Evolutionary conservation across 2,888 invertebrate species (phyloP), one percentile per base, ranked within the genome.

Genomic region (Heliothis peltigera): DNA sequence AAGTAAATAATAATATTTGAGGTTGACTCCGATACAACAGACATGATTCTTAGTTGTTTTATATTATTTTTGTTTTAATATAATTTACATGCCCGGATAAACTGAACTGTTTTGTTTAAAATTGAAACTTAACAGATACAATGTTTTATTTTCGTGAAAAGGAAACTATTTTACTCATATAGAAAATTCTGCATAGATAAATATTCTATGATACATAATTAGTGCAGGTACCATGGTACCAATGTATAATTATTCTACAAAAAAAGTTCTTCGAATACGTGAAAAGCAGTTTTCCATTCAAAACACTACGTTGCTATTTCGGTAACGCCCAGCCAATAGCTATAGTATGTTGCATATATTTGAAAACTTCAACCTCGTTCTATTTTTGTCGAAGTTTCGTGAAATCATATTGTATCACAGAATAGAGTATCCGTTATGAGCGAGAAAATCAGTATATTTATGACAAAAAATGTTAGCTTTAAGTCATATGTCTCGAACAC

Each of bases 291-390:
- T 84, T 85, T 84, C 71, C 81, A 75, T 80, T 77, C 73, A 80
- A 79, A 80, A 80, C 65, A 73, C 69, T 82, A 74, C 74, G 80
- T 60, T 53, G 82, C 86, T 90, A 89, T 90, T 90, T 88, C 79
- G 75, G 90, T 86, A 83, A 80, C 88, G 88, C 87, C 89, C 89
- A 86, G 86, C 87, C 87, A 86, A 89, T 89, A 84, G 83, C 86
- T 82, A 79, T 83, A 84, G 83, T 82, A 84, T 84, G 80, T 74
- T 79, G 76, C 73, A 72, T 80, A 75, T 64, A 80, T 81, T 83
- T 76, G 73, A 56, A 79, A 79, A 84, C 82, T 84, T 85, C 84
- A 87, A 86, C 91, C 90, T 89, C 90, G 88, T 73, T 83, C 84
- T 90, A 90, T 90, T 90, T 90, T 85, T 72, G 85, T 80, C 63